Conservation (phyloP, 2,888 invertebrate species). For the Caenorhabditis parvicauda region DNA sequence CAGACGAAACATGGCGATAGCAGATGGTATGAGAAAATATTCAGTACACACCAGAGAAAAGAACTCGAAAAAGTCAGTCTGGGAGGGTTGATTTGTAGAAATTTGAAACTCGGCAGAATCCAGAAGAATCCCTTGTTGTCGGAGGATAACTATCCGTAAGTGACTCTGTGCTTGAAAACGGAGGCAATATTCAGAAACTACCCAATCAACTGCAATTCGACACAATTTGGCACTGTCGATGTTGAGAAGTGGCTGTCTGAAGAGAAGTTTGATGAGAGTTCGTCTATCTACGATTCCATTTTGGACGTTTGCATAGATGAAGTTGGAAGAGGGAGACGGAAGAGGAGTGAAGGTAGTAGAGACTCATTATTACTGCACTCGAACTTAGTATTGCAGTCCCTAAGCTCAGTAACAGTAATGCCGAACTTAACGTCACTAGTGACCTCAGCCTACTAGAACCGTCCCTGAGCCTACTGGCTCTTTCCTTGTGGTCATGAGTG, state of each 20-base stretch:
- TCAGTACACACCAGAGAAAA: conserved; percentile 70
- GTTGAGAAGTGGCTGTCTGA: conserved; percentile 7
- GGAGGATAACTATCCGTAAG: conserved; percentile 66
- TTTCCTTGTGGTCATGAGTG: no score
- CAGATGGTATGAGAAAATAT: conserved; percentile 11
- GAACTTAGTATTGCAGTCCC: conserved; percentile 7
- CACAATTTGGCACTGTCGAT: conserved; percentile 2
- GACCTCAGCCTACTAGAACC: no score
- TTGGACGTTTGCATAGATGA: no score
- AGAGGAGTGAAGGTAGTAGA: no score
- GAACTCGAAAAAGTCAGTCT: conserved; percentile 82
- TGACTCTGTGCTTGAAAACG: background rate
- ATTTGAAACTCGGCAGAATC: conserved; percentile 68
- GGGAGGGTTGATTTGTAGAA: conserved; percentile 82
- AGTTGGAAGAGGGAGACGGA: no score
- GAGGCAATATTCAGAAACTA: conserved; percentile 4
- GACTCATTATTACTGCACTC: conserved; percentile 14
- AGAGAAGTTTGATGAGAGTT: background rate
- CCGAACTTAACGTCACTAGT: no score
- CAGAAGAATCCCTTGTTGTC: conserved; percentile 85
- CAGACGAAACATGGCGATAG: conserved; percentile 30
- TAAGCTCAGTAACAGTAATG: background rate
- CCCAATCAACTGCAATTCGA: conserved; percentile 8
- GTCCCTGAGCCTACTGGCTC: no score
- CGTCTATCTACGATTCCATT: no score